These are phyloP conservation scores for Chloebia gouldiae DNA, from an alignment of 2,113 vertebrate species.

Conservation along the genomic window DNA sequence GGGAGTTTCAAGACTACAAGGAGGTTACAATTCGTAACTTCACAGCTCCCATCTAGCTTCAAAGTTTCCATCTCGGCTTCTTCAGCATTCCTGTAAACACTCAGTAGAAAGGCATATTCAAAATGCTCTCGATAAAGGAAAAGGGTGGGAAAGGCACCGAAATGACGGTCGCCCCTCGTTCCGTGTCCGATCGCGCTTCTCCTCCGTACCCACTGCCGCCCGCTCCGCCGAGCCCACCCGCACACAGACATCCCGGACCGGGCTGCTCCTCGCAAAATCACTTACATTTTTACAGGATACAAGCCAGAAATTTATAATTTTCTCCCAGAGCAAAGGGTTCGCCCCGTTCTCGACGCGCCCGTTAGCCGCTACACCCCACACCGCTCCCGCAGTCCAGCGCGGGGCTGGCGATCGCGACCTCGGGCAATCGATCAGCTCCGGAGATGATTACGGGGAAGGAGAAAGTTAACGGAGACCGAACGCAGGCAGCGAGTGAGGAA, in stretches of 20 bases:
- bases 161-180: accelerated
- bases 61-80: background rate
- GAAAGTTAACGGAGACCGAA: background rate
- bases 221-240: background rate
- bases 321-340: no score
- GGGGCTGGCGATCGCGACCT: background rate
- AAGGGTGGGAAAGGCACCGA: background rate
- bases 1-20: background rate
- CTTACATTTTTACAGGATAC: background rate
- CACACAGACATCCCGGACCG: background rate
- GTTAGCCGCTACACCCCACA: accelerated
- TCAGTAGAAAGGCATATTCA: background rate
- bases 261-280: background rate
- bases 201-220: background rate
- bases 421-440: background rate
- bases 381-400: background rate
- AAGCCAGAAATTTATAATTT: accelerated
- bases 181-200: background rate
- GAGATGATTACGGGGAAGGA: background rate
- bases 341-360: background rate
- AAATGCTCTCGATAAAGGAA: background rate
- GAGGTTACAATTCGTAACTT: background rate
- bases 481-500: accelerated
- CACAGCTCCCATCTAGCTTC: background rate
- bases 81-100: background rate